Percentiles rank a stretch among this genome's conserved stretches.
Conservation (phyloP, 2,113 vertebrate species). For the Hemichromis elongatus region DNA sequence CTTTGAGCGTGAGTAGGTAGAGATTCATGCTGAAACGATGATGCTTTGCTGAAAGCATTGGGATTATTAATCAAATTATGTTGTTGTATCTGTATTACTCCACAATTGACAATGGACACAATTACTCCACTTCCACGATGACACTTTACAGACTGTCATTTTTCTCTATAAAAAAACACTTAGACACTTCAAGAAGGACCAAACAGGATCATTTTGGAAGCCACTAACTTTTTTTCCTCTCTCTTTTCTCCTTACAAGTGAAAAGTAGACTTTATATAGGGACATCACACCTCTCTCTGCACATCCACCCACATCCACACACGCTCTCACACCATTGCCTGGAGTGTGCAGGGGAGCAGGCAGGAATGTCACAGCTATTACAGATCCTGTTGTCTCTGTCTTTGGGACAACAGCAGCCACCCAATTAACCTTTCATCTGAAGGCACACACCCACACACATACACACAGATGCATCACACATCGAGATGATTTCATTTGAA, state of each 20-base stretch:
- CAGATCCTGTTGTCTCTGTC: constrained; percentile 53
- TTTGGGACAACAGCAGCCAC: constrained; percentile 54
- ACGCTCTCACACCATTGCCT: constrained; percentile 27
- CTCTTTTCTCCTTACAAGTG: background rate
- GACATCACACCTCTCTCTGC: background rate
- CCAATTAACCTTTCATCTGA: constrained; percentile 66
- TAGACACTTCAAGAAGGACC: background rate
- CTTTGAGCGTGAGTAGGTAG: background rate
- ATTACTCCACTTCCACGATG: background rate
- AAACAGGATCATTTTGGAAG: background rate
- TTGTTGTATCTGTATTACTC: background rate
- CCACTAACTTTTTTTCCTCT: background rate
- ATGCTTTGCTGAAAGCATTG: background rate
- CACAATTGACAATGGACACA: background rate
- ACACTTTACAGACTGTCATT: background rate
- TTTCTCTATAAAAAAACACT: background rate
- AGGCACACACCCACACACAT: background rate
- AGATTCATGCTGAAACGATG: background rate
- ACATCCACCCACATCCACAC: constrained; percentile 12
- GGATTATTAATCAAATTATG: background rate
- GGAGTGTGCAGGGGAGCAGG: constrained; percentile 28
- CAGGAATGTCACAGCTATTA: constrained; percentile 63
- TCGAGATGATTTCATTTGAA: constrained; percentile 7
- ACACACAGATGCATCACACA: background rate
- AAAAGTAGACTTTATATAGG: constrained; percentile 18